Evolutionary conservation across 2,113 vertebrate species (phyloP), one percentile per base, ranked within the genome.

Genomic region (Tupaia chinensis): DNA sequence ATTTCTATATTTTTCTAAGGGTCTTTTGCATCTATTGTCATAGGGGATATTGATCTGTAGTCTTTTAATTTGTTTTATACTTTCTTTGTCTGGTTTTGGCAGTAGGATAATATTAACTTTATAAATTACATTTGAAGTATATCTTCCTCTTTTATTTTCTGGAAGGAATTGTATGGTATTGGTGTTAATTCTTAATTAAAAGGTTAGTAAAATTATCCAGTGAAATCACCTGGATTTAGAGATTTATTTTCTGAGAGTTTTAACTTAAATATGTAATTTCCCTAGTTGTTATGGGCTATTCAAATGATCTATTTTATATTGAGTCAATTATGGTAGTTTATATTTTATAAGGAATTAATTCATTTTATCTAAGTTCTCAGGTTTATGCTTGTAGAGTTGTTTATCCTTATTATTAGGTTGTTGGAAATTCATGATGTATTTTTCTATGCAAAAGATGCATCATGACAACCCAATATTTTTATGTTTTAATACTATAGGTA

Each of bases 131-230:
- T 72, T 73, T 22, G 23, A 11, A 76, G 16, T 29, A 11, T 44
- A 66, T 20, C 34, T 7, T 65, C 29, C 7, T 80, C 22, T 87
- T 87, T 14, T 34, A 9, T 80, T 80, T 93, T 87, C n/a, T 63
- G 34, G 27, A 70, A 73, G 29, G 73, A 22, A 80, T 56, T 34
- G 27, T 7, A 80, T 87, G 44, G 22, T 80, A 56, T 56, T 87
- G 70, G n/a, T 84, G 27, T 72, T 86, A 27, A 72, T 87, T 76
- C 9, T 25, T 89, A 25, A 66, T 92, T 92, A 82, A 94, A 76
- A 74, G 58, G 34, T 94, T 44, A 60, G 53, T 68, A 81, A 44
- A 88, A 68, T 77, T 85, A 23, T 34, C 61, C 81, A 69, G 23
- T 77, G 53, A 68, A 68, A 68, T 17, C 34, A 79, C 44, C 56